Conservation (phyloP, 30 jellyfish, hydroid and myxozoan genomes). For the Hydra vulgaris region DNA sequence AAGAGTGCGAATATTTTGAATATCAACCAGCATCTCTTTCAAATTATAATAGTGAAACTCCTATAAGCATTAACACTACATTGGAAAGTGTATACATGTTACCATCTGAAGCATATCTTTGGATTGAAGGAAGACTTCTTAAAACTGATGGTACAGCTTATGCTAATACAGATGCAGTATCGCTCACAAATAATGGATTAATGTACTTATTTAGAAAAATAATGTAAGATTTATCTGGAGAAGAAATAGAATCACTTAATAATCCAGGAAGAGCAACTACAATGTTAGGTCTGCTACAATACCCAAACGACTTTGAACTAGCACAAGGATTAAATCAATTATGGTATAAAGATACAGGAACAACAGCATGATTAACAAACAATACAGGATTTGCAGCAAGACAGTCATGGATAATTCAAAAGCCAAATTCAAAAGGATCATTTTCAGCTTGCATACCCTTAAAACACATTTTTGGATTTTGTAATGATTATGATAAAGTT, state of each 20-base stretch:
- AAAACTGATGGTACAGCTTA: not conserved
- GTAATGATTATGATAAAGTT: not conserved
- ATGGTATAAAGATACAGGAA: not conserved
- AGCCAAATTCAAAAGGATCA: not conserved
- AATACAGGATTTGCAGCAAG: conserved; percentile 1
- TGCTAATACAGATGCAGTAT: not conserved
- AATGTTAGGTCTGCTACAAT: not conserved
- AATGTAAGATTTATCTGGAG: not conserved
- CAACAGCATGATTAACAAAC: not conserved
- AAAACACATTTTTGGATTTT: not conserved
- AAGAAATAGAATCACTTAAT: not conserved
- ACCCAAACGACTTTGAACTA: not conserved
- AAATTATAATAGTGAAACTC: not conserved
- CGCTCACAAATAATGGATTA: not conserved
- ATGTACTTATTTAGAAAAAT: not conserved
- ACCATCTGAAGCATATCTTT: not conserved
- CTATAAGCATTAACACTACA: too few relatives aligned
- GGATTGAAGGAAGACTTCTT: not conserved
- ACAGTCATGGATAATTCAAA: not conserved
- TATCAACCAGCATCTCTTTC: not conserved
- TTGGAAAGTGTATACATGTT: not conserved
- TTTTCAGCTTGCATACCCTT: not conserved
- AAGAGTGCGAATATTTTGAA: not conserved
- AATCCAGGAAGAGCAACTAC: not conserved
- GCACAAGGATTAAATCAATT: not conserved